Percentiles rank a stretch among this genome's conserved stretches.
These are phyloP conservation scores for Nothoprocta perdicaria DNA, from an alignment of 2,113 vertebrate species.

Conservation along the genomic window DNA sequence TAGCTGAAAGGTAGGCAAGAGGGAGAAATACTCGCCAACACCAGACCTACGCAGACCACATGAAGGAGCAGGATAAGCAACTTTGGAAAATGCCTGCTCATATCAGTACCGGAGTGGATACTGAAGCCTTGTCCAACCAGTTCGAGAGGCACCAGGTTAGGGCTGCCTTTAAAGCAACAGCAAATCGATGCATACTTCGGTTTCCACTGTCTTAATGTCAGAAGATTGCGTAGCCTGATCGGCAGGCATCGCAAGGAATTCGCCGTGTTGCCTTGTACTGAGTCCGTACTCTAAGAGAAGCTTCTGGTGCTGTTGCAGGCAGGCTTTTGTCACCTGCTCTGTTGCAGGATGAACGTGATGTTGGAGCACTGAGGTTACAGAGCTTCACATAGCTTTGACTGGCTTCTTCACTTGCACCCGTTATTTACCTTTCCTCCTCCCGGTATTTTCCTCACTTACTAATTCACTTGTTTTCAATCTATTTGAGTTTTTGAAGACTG, in stretches of 20 bases:
- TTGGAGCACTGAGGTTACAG: neutral
- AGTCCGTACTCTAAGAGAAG: neutral
- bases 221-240: neutral
- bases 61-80: neutral
- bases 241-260: neutral
- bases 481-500: neutral
- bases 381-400: neutral
- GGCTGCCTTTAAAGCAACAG: neutral
- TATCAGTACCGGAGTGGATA: neutral
- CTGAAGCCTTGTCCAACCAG: too few species aligned
- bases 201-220: neutral
- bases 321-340: neutral
- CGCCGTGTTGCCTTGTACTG: neutral
- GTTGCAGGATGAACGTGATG: neutral
- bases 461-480: neutral
- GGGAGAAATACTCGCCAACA: neutral
- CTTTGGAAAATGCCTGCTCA: neutral
- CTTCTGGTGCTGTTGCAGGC: neutral
- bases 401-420: neutral
- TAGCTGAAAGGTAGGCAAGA: neutral
- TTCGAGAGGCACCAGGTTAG: neutral
- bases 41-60: neutral
- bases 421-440: neutral
- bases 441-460: neutral
- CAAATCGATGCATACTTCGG: neutral